Percentiles rank a stretch among this genome's conserved stretches.
Evolutionary conservation across 2,113 vertebrate genomes (phyloP).

Genomic region (Oenanthe melanoleuca): DNA sequence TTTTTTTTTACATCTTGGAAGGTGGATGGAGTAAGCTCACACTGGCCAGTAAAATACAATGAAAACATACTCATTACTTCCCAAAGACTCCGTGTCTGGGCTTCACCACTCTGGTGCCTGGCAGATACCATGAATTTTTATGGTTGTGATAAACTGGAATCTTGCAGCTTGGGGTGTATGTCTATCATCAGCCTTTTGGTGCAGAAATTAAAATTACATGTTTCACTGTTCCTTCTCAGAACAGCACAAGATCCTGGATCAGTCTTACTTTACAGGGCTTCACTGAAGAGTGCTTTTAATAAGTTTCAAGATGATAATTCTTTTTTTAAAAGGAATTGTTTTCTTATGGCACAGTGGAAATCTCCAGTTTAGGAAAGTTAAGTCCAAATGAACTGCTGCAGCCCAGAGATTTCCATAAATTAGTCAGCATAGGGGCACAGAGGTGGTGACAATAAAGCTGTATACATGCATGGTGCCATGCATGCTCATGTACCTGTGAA

Average conservation of each 20-base stretch:
- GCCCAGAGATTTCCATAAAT: neutral
- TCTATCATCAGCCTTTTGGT: neutral
- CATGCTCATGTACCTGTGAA: neutral
- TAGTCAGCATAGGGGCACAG: neutral
- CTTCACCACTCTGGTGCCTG: neutral
- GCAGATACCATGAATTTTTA: neutral
- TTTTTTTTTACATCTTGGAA: neutral
- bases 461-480: neutral
- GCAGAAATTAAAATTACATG: neutral
- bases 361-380: neutral
- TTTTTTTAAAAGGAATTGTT: neutral
- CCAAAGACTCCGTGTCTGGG: neutral
- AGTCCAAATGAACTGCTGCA: neutral
- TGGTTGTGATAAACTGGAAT: neutral
- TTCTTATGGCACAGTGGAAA: neutral
- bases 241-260: neutral
- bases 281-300: neutral
- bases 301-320: neutral
- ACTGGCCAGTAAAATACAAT: neutral
- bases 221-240: neutral
- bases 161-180: neutral
- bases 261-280: neutral
- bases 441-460: neutral
- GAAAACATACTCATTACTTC: neutral
- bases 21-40: neutral